These are phyloP conservation scores for Nycticorax nycticorax DNA, from an alignment of 2,113 vertebrate genomes.

Conservation along the genomic window DNA sequence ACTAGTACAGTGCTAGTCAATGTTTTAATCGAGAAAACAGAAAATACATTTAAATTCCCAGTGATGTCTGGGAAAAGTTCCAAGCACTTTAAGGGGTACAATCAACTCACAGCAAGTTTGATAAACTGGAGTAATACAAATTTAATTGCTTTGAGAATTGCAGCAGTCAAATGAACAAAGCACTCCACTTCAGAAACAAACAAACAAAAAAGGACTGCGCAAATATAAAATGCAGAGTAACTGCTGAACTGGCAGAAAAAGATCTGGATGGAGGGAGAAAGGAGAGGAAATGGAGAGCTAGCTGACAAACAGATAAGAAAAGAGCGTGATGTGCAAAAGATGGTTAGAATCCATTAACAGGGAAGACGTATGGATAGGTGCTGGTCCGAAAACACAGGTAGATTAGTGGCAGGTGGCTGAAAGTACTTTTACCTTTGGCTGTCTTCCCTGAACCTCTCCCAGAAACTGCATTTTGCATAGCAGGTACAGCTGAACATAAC, in stretches of 20 bases:
- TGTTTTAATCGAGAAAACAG: background rate
- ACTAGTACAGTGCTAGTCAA: background rate
- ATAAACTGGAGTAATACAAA: background rate
- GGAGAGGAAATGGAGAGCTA: background rate
- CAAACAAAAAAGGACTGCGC: background rate
- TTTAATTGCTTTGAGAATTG: background rate
- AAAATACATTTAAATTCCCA: background rate
- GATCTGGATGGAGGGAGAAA: background rate
- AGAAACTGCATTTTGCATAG: background rate
- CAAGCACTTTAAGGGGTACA: background rate
- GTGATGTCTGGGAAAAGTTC: background rate
- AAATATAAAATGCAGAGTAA: background rate
- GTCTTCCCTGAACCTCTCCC: background rate
- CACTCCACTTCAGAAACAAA: background rate
- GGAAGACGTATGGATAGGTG: background rate
- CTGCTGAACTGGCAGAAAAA: background rate
- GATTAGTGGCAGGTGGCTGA: background rate
- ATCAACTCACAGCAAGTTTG: background rate
- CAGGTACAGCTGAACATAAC: background rate
- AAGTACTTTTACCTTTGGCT: background rate
- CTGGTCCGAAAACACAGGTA: background rate
- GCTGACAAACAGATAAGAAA: background rate
- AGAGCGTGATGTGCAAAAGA: background rate
- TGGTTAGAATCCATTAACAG: background rate
- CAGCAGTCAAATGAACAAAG: background rate